A percentile compares a stretch with the other conserved stretches of the same genome.
These are phyloP conservation scores for Erynnis tages DNA, from an alignment of 2,888 invertebrate species.

Conservation along the genomic window DNA sequence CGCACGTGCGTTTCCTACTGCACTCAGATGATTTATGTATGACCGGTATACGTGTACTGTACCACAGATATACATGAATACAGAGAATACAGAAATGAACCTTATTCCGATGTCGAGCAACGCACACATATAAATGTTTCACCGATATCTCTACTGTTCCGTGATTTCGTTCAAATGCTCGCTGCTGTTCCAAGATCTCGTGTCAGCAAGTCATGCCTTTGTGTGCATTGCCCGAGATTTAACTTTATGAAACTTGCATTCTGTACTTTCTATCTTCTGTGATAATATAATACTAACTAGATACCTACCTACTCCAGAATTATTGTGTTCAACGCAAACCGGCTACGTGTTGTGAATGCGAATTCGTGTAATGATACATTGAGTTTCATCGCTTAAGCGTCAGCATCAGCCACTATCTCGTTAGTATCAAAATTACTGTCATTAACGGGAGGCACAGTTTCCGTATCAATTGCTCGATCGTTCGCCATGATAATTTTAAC, in stretches of 20 bases:
- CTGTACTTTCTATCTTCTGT: no score
- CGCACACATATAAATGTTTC: no score
- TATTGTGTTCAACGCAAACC: constrained; percentile 59
- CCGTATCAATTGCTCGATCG: constrained; percentile 18
- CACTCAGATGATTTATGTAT: constrained; percentile 72
- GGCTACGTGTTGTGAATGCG: constrained; percentile 62
- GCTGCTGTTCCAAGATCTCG: no score
- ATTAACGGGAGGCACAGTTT: constrained; percentile 46
- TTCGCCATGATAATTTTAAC: constrained; percentile 5
- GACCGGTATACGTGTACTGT: constrained; percentile 64
- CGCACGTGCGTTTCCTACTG: constrained; percentile 52
- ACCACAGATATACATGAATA: no score
- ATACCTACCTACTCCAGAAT: constrained; percentile 49
- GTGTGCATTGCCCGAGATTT: no score
- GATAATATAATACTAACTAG: no score
- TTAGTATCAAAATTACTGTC: constrained; percentile 63
- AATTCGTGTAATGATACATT: constrained; percentile 42
- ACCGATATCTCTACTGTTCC: no score
- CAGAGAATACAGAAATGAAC: no score
- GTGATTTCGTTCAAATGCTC: no score
- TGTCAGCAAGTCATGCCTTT: no score
- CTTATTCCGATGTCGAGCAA: no score
- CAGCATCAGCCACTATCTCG: constrained; percentile 51
- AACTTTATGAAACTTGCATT: no score
- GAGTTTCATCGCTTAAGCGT: constrained; percentile 51